Evolutionary conservation across 2,113 vertebrate genomes (phyloP).

Genomic region (Boleophthalmus pectinirostris): DNA sequence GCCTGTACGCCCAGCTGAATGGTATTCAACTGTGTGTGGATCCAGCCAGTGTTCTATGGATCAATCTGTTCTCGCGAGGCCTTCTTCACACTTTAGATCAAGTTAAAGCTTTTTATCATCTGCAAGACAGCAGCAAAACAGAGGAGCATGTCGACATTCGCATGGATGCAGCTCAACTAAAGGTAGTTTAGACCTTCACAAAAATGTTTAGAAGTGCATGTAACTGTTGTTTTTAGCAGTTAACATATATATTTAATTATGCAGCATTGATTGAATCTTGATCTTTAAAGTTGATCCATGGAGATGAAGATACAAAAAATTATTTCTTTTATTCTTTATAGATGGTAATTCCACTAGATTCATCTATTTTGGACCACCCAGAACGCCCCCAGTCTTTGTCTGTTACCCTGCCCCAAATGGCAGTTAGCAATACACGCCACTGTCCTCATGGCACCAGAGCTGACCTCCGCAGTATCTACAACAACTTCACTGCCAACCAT

Average conservation of each 20-base stretch:
- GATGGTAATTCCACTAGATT: slow-evolving; percentile 89
- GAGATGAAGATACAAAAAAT: neutral
- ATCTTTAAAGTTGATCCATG: neutral
- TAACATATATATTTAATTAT: neutral
- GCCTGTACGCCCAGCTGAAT: slow-evolving; percentile 90
- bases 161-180: slow-evolving; percentile 85
- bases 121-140: slow-evolving; percentile 84
- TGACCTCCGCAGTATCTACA: slow-evolving; percentile 73
- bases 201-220: neutral
- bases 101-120: slow-evolving; percentile 93
- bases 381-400: slow-evolving; percentile 86
- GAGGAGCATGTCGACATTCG: slow-evolving; percentile 90
- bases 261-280: neutral
- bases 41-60: slow-evolving; percentile 89
- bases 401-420: slow-evolving; percentile 72
- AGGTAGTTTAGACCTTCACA: slow-evolving; percentile 72
- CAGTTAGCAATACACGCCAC: slow-evolving; percentile 89
- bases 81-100: slow-evolving; percentile 90
- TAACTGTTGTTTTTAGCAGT: neutral
- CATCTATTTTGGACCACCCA: slow-evolving; percentile 82
- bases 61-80: slow-evolving; percentile 90
- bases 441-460: slow-evolving; percentile 78
- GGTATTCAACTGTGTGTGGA: slow-evolving; percentile 88
- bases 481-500: slow-evolving; percentile 75
- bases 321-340: slow-evolving; percentile 44